A percentile compares a stretch with the other conserved stretches of the same genome.
Conservation (phyloP, 2,797 vertebrate genomes). For the Meda fulgida region DNA sequence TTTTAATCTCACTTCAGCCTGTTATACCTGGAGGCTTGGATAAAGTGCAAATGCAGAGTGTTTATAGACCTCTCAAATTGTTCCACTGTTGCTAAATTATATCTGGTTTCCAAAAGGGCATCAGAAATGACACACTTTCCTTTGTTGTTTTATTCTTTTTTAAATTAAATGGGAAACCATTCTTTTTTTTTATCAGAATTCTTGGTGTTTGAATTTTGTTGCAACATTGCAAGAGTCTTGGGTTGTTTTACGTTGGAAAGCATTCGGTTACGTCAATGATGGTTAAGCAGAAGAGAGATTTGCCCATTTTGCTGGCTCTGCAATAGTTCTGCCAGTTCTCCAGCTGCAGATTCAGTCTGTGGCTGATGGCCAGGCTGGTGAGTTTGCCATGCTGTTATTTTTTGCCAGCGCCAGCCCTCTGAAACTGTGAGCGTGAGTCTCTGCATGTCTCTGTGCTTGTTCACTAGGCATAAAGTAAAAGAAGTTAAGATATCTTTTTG, state of each 20-base stretch:
- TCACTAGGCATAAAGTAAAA: neutral
- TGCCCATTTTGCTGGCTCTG: neutral
- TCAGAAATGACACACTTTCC: neutral
- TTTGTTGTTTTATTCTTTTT: neutral
- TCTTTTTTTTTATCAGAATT: neutral
- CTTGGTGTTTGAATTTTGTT: neutral
- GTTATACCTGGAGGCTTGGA: neutral
- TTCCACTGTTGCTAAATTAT: neutral
- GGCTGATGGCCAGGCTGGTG: conserved; percentile 32
- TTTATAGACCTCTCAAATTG: neutral
- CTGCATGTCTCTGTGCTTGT: conserved; percentile 37
- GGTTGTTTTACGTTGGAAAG: neutral
- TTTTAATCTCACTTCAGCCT: neutral
- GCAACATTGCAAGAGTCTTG: neutral
- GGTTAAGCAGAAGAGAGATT: neutral
- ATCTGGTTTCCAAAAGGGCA: neutral
- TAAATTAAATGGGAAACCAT: neutral
- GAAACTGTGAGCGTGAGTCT: conserved; percentile 43
- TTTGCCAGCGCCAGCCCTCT: conserved; percentile 36
- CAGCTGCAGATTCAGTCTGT: conserved; percentile 18
- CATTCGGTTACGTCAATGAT: neutral
- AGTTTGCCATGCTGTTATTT: conserved; percentile 32
- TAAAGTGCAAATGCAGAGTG: neutral
- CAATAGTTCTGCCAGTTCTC: neutral
- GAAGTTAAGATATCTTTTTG: conserved; percentile 1